These are phyloP conservation scores for Prinia subflava DNA, from an alignment of 2,113 vertebrate species.

Conservation along the genomic window DNA sequence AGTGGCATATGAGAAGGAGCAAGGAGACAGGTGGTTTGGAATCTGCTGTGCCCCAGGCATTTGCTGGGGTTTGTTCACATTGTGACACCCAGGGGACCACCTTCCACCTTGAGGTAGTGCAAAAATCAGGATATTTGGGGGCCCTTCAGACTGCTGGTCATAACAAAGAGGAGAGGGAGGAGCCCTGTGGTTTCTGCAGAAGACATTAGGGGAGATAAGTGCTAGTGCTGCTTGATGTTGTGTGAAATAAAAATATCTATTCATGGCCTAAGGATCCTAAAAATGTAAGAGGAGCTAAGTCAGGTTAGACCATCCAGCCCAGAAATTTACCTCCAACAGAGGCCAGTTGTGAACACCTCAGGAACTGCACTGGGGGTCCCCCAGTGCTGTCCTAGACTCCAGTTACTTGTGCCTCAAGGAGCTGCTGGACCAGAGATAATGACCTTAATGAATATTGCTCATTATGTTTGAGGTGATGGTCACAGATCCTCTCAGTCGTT, in stretches of 20 bases:
- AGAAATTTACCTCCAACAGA: not conserved
- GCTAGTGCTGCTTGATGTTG: not conserved
- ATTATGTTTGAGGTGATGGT: not conserved
- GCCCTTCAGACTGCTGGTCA: not conserved
- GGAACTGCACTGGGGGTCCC: not conserved
- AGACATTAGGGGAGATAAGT: not conserved
- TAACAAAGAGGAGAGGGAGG: not conserved
- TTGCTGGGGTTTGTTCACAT: not conserved
- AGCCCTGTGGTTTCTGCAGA: not conserved
- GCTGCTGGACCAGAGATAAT: not conserved
- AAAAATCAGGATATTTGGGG: not conserved
- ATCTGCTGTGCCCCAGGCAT: not conserved
- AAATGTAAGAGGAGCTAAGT: not conserved
- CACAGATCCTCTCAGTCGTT: fast-evolving
- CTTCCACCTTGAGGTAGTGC: not conserved
- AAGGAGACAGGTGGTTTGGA: not conserved
- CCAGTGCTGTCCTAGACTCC: not conserved
- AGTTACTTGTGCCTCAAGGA: not conserved
- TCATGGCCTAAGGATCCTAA: not conserved
- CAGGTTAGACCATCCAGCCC: not conserved
- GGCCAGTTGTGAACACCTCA: not conserved
- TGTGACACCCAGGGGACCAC: not conserved
- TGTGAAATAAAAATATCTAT: not conserved
- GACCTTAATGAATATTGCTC: not conserved
- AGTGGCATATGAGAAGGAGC: not conserved